phyloP scores from a whole-genome alignment of 2,797 vertebrate species.

The Picus viridis region DNA sequence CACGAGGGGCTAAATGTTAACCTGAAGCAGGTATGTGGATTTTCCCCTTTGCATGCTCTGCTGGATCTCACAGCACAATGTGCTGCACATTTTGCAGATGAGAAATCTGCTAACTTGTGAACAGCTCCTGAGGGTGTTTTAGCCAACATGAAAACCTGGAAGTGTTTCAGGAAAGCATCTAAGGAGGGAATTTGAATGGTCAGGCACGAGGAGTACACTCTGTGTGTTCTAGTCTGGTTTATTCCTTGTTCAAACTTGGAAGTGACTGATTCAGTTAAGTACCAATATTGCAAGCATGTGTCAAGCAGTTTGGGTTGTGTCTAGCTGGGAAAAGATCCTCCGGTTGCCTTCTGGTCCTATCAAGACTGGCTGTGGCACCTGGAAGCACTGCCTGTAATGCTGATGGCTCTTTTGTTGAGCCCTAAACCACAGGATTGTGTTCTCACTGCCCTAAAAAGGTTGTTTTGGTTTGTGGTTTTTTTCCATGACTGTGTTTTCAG shows the following conservation, averaged over 20 bases:
- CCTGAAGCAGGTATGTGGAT: constrained; percentile 87
- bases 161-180: neutral
- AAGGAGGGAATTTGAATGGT: neutral
- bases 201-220: neutral
- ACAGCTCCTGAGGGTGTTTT: neutral
- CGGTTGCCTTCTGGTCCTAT: neutral
- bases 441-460: neutral
- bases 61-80: neutral
- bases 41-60: neutral
- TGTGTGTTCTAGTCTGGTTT: neutral
- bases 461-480: neutral
- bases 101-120: neutral
- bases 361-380: rapidly evolving
- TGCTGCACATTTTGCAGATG: neutral
- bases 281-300: neutral
- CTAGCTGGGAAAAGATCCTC: neutral
- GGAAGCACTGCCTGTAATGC: neutral
- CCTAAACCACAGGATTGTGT: neutral
- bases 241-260: neutral
- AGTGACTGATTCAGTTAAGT: neutral
- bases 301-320: neutral
- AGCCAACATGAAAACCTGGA: neutral
- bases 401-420: neutral
- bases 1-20: constrained; percentile 92
- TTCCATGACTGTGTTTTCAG: neutral